Conservation (phyloP, 2,797 vertebrate genomes). For the Melopsittacus undulatus region DNA sequence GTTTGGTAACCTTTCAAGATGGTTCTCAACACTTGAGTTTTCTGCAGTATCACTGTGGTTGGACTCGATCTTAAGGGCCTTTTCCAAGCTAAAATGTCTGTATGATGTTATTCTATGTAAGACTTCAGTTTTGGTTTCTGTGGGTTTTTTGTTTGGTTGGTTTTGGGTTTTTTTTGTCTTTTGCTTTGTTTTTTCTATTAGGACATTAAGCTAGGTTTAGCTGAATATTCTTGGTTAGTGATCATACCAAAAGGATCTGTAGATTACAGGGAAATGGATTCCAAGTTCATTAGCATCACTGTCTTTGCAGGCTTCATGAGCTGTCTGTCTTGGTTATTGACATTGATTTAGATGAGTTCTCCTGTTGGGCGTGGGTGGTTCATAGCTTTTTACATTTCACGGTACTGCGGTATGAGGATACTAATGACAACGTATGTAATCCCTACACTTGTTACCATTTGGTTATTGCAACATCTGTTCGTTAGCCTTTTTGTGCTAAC, state of each 20-base stretch:
- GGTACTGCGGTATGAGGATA: not conserved
- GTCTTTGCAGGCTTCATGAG: not conserved
- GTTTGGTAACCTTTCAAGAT: not conserved
- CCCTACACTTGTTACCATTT: not conserved
- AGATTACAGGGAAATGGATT: not conserved
- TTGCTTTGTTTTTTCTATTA: not conserved
- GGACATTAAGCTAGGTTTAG: not conserved
- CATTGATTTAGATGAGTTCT: not conserved
- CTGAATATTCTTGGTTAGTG: not conserved
- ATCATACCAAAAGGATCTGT: not conserved
- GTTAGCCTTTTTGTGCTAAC: constrained; percentile 25
- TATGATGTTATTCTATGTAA: not conserved
- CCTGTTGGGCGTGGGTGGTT: not conserved
- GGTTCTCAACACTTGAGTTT: not conserved
- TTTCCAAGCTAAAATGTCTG: not conserved
- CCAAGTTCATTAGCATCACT: not conserved
- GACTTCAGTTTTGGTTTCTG: not conserved
- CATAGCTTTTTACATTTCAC: not conserved
- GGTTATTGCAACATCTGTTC: constrained; percentile 1
- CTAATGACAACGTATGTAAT: not conserved
- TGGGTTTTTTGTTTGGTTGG: not conserved
- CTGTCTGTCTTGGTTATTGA: not conserved
- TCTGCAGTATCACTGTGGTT: not conserved
- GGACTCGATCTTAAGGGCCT: not conserved
- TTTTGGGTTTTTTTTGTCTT: not conserved